Base-by-base conservation (phyloP, 2,797 vertebrate species). In the Lacerta viridis region DNA sequence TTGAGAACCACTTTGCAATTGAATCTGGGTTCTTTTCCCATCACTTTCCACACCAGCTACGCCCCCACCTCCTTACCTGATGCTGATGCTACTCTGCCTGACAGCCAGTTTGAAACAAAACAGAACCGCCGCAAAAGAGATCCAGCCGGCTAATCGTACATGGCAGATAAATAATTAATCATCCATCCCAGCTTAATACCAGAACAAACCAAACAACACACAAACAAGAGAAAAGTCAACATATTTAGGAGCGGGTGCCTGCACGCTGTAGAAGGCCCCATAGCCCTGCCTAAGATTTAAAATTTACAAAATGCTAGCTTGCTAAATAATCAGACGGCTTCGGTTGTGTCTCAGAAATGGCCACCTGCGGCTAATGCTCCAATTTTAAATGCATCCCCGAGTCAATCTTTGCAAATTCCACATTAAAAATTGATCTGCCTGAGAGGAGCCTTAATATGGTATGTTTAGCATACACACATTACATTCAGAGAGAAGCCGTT, bases 371-470 rank as follows among this genome's bases (percentile, higher is more conserved):
- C 97, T 96, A 97, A 91, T 90, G 94, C 94, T 97, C 95, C 94
- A 86, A 93, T 97, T 97, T 97, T 95, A 97, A 97, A 97, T 86
- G 94, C 97, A 95, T 97, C 97, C 96, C 96, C 96, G 80, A 97
- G 97, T 97, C 93, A 96, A 96, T 97, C 97, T 97, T 96, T 96
- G 97, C 96, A 97, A 98, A 97, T 96, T 97, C 96, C 90, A 95
- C 97, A 97, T 98, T 97, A 98, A 98, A 98, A 97, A 98, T 98
- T 98, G 97, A 98, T 98, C 96, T 96, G 90, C 95, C 97, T 97
- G 90, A 84, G 96, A 95, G 96, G 97, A 95, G 96, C 96, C 96
- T 96, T 83, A 93, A 91, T 84, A 95, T 80, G 1, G 78, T 15
- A 1, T 87, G 95, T 92, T 96, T 90, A 94, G 95, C 91, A 78